Evolutionary conservation across 2,888 invertebrate species (phyloP).

Genomic region (Syrphus vitripennis): DNA sequence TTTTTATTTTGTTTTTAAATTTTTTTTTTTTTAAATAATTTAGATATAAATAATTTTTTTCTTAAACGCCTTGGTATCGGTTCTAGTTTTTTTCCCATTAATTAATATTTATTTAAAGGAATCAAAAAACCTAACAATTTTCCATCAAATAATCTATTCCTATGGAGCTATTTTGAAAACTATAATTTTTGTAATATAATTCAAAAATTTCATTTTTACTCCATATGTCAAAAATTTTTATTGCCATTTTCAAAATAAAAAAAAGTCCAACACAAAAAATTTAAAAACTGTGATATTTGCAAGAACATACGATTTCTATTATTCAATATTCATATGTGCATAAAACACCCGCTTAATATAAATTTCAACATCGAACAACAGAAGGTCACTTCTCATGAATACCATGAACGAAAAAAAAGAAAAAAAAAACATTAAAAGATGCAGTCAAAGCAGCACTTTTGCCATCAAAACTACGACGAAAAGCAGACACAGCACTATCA

Average conservation of each 20-base stretch:
- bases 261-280: not conserved
- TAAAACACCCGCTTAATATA: not conserved
- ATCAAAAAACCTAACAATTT: too few relatives aligned
- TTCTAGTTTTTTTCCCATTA: too few relatives aligned
- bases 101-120: too few relatives aligned
- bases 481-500: conserved; percentile 41
- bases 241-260: not conserved
- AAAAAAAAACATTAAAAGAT: conserved; percentile 5
- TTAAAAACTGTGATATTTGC: not conserved
- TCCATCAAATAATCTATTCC: too few relatives aligned
- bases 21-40: too few relatives aligned
- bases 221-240: not conserved
- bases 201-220: too few relatives aligned
- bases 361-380: conserved; percentile 33
- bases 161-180: too few relatives aligned
- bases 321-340: not conserved
- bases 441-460: conserved; percentile 33
- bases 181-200: too few relatives aligned
- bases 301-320: not conserved
- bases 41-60: too few relatives aligned
- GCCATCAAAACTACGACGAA: conserved; percentile 9
- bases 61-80: too few relatives aligned
- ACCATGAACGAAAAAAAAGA: not conserved
- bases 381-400: conserved; percentile 57
- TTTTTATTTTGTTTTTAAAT: too few relatives aligned